A percentile compares a stretch with the other conserved stretches of the same genome.
phyloP scores from a whole-genome alignment of 2,888 invertebrate species.

The Timema cristinae region DNA sequence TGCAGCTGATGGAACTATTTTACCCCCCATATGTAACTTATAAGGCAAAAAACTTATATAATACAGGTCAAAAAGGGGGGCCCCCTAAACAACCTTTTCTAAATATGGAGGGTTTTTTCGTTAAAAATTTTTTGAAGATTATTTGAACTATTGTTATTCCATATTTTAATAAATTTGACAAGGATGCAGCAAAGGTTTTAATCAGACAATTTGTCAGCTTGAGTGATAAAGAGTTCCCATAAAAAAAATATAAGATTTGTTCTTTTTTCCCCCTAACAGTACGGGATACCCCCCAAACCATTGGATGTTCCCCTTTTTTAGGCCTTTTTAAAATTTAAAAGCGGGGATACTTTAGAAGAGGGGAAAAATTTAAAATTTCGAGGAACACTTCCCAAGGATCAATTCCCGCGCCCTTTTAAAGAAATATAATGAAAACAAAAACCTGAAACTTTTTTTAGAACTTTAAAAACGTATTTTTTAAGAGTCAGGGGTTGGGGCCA shows the following conservation, averaged over 20 bases:
- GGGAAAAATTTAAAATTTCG: conserved; percentile 1
- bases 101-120: neutral
- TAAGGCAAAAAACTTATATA: neutral
- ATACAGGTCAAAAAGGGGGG: neutral
- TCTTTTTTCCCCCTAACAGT: neutral
- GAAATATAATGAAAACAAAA: neutral
- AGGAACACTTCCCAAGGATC: neutral
- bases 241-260: neutral
- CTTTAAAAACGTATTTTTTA: neutral
- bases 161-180: neutral
- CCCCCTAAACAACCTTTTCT: neutral
- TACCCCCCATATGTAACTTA: neutral
- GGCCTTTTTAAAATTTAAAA: neutral
- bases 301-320: neutral
- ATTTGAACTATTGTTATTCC: neutral
- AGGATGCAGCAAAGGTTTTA: neutral
- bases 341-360: neutral
- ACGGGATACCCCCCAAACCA: neutral
- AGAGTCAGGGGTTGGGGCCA: neutral
- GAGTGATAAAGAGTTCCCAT: neutral
- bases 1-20: neutral
- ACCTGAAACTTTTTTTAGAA: neutral
- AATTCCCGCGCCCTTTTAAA: neutral
- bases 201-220: neutral
- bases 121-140: neutral